Evolutionary conservation across 1,140 invertebrate genomes (phyloP).

Genomic region (Sarcophaga bullata): DNA sequence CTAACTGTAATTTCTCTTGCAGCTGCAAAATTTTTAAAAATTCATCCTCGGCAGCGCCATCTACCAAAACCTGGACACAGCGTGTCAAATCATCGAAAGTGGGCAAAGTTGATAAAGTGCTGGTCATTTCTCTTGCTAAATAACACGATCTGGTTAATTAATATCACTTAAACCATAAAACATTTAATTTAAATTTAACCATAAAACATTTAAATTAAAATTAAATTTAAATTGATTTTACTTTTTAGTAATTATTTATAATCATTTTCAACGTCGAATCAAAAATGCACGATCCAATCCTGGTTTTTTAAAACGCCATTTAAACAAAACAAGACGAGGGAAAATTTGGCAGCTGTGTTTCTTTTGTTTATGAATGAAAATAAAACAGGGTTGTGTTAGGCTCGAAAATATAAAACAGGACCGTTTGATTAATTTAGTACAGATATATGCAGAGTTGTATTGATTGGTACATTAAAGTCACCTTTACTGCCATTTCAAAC

Average conservation of each 20-base stretch:
- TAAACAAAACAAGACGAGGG: not conserved
- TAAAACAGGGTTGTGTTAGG: not conserved
- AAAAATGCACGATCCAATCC: not conserved
- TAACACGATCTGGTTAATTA: not conserved
- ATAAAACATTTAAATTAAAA: no score
- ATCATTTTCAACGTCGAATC: not conserved
- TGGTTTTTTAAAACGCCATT: slow-evolving; percentile 11
- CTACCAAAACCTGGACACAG: slow-evolving; percentile 73
- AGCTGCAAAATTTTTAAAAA: slow-evolving; percentile 76
- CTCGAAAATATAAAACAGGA: not conserved
- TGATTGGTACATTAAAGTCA: no score
- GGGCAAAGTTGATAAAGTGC: slow-evolving; percentile 69
- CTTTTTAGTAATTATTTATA: not conserved
- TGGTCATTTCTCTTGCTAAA: slow-evolving; percentile 52
- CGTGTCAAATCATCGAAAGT: slow-evolving; percentile 76
- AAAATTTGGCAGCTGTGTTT: not conserved
- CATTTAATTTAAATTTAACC: not conserved
- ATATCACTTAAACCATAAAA: not conserved
- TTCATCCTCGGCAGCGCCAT: slow-evolving; percentile 77
- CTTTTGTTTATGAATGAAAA: not conserved
- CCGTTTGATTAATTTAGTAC: no score
- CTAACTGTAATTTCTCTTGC: slow-evolving; percentile 76
- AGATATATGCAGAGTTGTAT: no score
- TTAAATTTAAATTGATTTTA: not conserved
- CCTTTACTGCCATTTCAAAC: no score